Evolutionary conservation across 1,140 invertebrate species (phyloP).

Genomic region (Holcopasites calliopsidis): DNA sequence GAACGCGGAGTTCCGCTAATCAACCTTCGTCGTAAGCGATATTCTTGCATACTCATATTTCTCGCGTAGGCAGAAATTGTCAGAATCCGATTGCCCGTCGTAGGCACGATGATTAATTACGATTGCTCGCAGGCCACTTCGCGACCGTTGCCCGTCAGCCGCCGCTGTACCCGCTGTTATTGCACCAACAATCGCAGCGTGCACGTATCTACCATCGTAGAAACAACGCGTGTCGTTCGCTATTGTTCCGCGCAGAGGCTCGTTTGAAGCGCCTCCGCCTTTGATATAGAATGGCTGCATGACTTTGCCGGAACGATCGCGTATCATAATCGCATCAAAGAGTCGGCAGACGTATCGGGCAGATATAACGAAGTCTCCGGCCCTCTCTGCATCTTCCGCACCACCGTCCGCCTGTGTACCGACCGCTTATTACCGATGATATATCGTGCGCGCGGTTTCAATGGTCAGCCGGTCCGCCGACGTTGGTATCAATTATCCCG

Average conservation of each 20-base stretch:
- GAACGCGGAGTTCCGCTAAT: too few relatives aligned
- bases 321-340: constrained; percentile 60
- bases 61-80: constrained; percentile 24
- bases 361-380: constrained; percentile 37
- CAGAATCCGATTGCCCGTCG: constrained; percentile 32
- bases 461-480: constrained; percentile 54
- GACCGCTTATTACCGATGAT: constrained; percentile 65
- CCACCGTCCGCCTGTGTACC: constrained; percentile 23
- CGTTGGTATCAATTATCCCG: constrained; percentile 64
- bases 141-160: constrained; percentile 41
- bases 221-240: constrained; percentile 27
- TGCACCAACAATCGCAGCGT: background rate
- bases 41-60: background rate
- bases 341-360: constrained; percentile 21
- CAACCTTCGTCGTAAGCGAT: too few relatives aligned
- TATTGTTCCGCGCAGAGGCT: constrained; percentile 35
- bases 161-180: constrained; percentile 1
- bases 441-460: constrained; percentile 61
- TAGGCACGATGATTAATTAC: constrained; percentile 70
- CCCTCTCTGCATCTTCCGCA: background rate
- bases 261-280: constrained; percentile 18
- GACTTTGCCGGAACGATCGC: constrained; percentile 60
- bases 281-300: constrained; percentile 48
- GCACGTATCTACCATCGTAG: background rate
- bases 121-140: constrained; percentile 67